Evolutionary conservation across 2,797 vertebrate genomes (phyloP).

Genomic region (Manis crassicaudata): DNA sequence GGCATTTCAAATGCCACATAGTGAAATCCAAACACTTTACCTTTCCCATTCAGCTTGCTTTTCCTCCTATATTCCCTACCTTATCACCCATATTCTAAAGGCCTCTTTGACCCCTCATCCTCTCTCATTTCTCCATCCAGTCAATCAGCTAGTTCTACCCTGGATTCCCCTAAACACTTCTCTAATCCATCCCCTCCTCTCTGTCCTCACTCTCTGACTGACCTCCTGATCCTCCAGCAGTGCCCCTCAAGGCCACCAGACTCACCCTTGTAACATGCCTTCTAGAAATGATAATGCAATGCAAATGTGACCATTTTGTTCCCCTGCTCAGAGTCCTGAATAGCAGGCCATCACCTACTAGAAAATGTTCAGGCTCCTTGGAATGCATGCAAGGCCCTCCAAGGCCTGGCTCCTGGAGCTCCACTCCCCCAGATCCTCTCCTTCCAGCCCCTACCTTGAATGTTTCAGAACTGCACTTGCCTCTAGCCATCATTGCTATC

Average conservation of each 20-base stretch:
- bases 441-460: not conserved
- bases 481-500: accelerated
- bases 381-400: not conserved
- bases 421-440: not conserved
- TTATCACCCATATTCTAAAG: not conserved
- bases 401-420: not conserved
- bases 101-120: not conserved
- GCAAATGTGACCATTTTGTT: not conserved
- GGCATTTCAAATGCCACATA: not conserved
- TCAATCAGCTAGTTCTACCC: not conserved
- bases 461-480: not conserved
- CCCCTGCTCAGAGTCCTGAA: not conserved
- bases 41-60: not conserved
- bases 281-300: not conserved
- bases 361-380: not conserved
- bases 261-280: not conserved
- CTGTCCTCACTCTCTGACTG: not conserved
- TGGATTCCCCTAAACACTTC: not conserved
- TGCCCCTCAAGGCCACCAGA: not conserved
- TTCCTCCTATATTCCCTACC: not conserved
- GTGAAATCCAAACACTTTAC: not conserved
- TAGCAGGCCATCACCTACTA: not conserved
- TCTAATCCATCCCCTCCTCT: not conserved
- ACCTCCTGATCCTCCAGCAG: not conserved
- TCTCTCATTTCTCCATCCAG: not conserved